Percentiles rank a stretch among this genome's conserved stretches.
These are phyloP conservation scores for Lontra canadensis DNA, from an alignment of 2,113 vertebrate species.

Conservation along the genomic window DNA sequence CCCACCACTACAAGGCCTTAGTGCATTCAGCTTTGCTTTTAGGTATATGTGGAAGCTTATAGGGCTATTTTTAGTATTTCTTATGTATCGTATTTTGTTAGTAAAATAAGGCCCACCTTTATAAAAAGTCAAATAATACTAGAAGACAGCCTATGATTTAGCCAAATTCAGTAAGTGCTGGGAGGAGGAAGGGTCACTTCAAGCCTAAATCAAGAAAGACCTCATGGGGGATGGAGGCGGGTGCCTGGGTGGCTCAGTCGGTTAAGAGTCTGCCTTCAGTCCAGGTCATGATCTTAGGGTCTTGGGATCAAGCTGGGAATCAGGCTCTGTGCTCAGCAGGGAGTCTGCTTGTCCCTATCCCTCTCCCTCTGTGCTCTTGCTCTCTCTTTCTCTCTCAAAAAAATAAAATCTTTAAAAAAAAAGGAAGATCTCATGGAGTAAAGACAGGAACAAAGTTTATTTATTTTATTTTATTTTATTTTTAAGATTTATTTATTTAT, in stretches of 20 bases:
- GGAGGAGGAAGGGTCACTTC: not conserved
- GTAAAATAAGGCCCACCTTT: constrained; percentile 19
- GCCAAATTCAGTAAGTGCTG: not conserved
- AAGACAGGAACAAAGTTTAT: not conserved
- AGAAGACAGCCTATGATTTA: constrained; percentile 33
- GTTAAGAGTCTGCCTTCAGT: not conserved
- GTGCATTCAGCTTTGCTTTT: not conserved
- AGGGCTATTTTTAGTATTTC: constrained; percentile 7
- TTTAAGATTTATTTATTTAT: not conserved
- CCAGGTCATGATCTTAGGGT: not conserved
- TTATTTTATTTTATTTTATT: not conserved
- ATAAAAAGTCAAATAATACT: constrained; percentile 36
- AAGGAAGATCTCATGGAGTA: not conserved
- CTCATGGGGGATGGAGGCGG: not conserved
- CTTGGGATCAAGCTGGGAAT: not conserved
- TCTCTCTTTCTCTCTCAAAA: too few species aligned
- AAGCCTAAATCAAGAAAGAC: not conserved
- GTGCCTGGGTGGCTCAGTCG: not conserved
- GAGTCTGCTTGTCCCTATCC: too few species aligned
- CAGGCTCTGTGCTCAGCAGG: not conserved
- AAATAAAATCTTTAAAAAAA: not conserved
- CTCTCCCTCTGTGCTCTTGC: not conserved
- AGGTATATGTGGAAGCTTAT: not conserved
- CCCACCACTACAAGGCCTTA: not conserved
- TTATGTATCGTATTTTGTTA: not conserved